Percentiles rank a stretch among this genome's conserved stretches.
phyloP scores from a whole-genome alignment of 2,113 vertebrate genomes.

The Leiothrix lutea region DNA sequence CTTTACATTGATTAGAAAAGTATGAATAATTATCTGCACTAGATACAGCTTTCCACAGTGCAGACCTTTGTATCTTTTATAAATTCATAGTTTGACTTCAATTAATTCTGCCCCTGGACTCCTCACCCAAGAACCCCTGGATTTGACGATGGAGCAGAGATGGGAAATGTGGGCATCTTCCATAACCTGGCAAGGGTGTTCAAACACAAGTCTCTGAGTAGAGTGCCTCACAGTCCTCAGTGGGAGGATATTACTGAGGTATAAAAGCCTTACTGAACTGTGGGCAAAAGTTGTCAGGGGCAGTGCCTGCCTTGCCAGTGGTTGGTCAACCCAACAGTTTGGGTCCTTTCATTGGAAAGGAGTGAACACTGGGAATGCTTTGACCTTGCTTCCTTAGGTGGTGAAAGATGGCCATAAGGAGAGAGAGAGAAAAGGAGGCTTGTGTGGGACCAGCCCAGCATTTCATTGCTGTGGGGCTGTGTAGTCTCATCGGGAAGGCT shows the following conservation, averaged over 20 bases:
- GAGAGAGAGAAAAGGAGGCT: background rate
- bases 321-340: background rate
- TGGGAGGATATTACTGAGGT: background rate
- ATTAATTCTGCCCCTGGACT: background rate
- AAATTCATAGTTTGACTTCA: background rate
- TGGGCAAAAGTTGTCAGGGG: background rate
- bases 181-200: background rate
- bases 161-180: background rate
- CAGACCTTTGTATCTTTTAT: background rate
- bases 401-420: background rate
- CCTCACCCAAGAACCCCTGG: background rate
- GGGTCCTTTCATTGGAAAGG: rapidly evolving
- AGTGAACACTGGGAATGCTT: background rate
- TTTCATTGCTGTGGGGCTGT: background rate
- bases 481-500: background rate
- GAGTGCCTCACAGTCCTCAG: background rate
- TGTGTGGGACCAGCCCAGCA: background rate
- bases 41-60: background rate
- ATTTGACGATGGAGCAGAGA: background rate
- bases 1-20: background rate
- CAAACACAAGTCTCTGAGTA: background rate
- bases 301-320: background rate
- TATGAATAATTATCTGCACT: background rate
- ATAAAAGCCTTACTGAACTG: background rate
- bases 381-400: background rate